Evolutionary conservation across 1,140 invertebrate genomes (phyloP).

Genomic region (Batillaria attramentaria): DNA sequence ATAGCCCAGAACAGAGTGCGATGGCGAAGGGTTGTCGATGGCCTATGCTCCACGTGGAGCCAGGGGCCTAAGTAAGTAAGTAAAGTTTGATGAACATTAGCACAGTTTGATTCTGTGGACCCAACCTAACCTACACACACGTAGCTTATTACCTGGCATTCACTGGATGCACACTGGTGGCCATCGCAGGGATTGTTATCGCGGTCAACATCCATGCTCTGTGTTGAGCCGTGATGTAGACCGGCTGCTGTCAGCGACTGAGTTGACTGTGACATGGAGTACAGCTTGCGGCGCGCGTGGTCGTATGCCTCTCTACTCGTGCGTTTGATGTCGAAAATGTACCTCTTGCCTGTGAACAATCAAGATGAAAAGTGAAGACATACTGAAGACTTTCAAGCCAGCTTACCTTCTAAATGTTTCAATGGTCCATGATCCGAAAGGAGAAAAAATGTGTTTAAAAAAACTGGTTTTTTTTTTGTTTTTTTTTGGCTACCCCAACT

Average conservation of each 20-base stretch:
- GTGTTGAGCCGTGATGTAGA: slow-evolving; percentile 20
- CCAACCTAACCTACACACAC: background rate
- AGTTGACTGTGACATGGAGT: slow-evolving; percentile 59
- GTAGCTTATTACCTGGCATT: slow-evolving; percentile 39
- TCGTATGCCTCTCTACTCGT: slow-evolving; percentile 91
- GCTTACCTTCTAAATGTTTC: background rate
- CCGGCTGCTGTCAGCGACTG: slow-evolving; percentile 25
- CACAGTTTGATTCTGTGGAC: background rate
- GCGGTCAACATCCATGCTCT: slow-evolving; percentile 26
- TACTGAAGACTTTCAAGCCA: background rate
- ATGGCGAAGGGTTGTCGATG: no score
- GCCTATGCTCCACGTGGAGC: no score
- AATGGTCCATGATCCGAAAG: no score
- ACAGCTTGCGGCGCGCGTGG: slow-evolving; percentile 83
- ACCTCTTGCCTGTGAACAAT: slow-evolving; percentile 79
- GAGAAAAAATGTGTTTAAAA: no score
- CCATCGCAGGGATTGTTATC: slow-evolving; percentile 15
- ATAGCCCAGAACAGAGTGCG: no score
- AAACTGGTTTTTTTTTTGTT: no score
- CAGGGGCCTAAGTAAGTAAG: no score
- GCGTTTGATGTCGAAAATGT: slow-evolving; percentile 89
- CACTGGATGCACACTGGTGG: slow-evolving; percentile 16
- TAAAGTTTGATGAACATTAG: background rate
- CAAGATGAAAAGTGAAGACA: background rate
- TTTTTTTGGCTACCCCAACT: no score